These are phyloP conservation scores for Taenioides sp. DNA, from an alignment of 2,797 vertebrate species.

Conservation along the genomic window DNA sequence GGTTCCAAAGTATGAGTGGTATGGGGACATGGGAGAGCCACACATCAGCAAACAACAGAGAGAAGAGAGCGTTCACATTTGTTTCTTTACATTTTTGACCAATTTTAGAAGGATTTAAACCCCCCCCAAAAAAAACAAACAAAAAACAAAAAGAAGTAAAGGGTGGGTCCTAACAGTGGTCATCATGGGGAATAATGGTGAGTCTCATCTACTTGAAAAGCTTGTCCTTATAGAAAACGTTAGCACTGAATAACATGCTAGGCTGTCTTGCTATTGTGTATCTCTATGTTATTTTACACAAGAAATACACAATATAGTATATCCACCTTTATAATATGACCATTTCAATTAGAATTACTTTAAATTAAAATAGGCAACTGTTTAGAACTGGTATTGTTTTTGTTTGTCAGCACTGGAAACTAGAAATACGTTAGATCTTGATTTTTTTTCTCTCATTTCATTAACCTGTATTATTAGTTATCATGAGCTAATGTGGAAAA, in stretches of 20 bases:
- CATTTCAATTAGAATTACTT: too few relatives aligned
- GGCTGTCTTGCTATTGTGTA: not conserved
- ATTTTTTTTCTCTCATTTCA: too few relatives aligned
- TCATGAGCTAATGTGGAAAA: too few relatives aligned
- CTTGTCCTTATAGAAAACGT: not conserved
- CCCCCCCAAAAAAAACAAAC: not conserved
- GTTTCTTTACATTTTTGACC: conserved; percentile 3
- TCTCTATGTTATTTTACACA: too few relatives aligned
- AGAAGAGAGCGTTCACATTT: conserved; percentile 10
- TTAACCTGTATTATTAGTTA: too few relatives aligned
- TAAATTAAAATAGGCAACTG: too few relatives aligned
- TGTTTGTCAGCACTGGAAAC: too few relatives aligned
- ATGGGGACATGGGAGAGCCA: conserved; percentile 49
- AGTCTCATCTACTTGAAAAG: conserved; percentile 25
- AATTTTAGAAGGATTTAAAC: conserved; percentile 2
- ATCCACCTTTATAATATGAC: too few relatives aligned
- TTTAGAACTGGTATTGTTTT: too few relatives aligned
- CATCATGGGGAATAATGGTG: conserved; percentile 68
- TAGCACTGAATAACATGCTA: not conserved
- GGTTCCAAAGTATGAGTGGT: conserved; percentile 64
- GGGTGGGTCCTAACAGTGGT: conserved; percentile 4
- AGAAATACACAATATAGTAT: not conserved
- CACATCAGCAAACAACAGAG: conserved; percentile 24
- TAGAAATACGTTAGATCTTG: too few relatives aligned
- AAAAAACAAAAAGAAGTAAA: not conserved